phyloP scores from a whole-genome alignment of 2,113 vertebrate genomes.

The Odontesthes bonariensis region DNA sequence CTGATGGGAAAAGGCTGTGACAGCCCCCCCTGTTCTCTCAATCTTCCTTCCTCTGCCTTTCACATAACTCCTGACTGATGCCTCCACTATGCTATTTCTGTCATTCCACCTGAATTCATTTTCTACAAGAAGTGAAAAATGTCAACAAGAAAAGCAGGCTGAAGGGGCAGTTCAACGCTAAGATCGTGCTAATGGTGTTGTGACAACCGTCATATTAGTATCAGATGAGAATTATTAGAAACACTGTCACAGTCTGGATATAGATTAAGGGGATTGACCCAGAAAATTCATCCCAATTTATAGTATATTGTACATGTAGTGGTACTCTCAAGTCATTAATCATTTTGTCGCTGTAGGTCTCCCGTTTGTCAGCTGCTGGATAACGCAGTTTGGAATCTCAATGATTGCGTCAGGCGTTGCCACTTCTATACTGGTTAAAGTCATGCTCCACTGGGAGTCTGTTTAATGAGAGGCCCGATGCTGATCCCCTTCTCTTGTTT shows the following conservation, averaged over 20 bases:
- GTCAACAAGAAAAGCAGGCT: constrained; percentile 23
- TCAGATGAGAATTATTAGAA: constrained; percentile 57
- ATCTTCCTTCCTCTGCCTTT: constrained; percentile 48
- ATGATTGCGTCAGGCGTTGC: constrained; percentile 52
- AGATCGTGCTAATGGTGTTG: constrained; percentile 54
- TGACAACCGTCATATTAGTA: constrained; percentile 24
- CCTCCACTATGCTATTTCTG: constrained; percentile 35
- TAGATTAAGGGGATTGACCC: constrained; percentile 49
- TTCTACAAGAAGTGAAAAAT: constrained; percentile 40
- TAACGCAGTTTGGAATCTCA: constrained; percentile 56
- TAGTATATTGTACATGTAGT: constrained; percentile 29
- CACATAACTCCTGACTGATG: constrained; percentile 62
- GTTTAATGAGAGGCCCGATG: constrained; percentile 57
- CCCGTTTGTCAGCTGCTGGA: constrained; percentile 53
- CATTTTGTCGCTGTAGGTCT: constrained; percentile 58
- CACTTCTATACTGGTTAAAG: constrained; percentile 51
- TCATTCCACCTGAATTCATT: constrained; percentile 48
- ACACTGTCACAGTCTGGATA: constrained; percentile 53
- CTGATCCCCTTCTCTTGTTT: constrained; percentile 34
- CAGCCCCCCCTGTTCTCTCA: constrained; percentile 42
- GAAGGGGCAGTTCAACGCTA: constrained; percentile 23
- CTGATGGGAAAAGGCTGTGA: constrained; percentile 66
- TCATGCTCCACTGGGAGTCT: constrained; percentile 47
- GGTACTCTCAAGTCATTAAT: constrained; percentile 60
- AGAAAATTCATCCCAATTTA: constrained; percentile 31